Conservation (phyloP, 2,113 vertebrate species). For the Collichthys lucidus region DNA sequence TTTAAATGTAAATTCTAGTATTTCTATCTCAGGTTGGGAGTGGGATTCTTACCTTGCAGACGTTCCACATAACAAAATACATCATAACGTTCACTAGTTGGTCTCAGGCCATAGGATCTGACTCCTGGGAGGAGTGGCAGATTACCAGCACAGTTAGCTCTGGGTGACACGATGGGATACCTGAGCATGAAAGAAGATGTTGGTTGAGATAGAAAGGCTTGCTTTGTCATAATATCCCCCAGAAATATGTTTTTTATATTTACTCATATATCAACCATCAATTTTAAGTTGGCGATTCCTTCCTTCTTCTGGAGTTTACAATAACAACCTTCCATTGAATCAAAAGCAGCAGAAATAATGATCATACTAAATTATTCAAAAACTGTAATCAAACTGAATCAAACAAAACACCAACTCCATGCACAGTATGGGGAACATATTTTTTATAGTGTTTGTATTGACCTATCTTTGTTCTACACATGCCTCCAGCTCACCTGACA, state of each 20-base stretch:
- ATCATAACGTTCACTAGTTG: conserved; percentile 88
- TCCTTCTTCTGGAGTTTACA: neutral
- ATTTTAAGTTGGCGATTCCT: neutral
- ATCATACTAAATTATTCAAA: too few relatives aligned
- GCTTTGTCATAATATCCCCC: neutral
- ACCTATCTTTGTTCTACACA: neutral
- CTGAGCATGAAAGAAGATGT: conserved; percentile 72
- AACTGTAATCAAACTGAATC: too few relatives aligned
- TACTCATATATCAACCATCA: neutral
- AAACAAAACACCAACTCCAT: neutral
- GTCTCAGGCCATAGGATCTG: conserved; percentile 88
- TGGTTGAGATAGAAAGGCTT: neutral
- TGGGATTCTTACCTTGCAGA: conserved; percentile 83
- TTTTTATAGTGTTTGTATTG: neutral
- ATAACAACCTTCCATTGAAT: neutral
- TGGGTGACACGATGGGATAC: conserved; percentile 92
- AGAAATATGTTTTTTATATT: neutral
- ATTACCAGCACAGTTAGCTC: conserved; percentile 90
- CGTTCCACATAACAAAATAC: conserved; percentile 94
- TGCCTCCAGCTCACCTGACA: conserved; percentile 86
- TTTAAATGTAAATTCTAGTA: neutral
- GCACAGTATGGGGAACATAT: neutral
- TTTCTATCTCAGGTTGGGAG: neutral
- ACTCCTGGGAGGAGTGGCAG: conserved; percentile 87
- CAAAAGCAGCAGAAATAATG: neutral